Evolutionary conservation across 2,113 vertebrate species (phyloP).

Genomic region (Emydocephalus ijimae): DNA sequence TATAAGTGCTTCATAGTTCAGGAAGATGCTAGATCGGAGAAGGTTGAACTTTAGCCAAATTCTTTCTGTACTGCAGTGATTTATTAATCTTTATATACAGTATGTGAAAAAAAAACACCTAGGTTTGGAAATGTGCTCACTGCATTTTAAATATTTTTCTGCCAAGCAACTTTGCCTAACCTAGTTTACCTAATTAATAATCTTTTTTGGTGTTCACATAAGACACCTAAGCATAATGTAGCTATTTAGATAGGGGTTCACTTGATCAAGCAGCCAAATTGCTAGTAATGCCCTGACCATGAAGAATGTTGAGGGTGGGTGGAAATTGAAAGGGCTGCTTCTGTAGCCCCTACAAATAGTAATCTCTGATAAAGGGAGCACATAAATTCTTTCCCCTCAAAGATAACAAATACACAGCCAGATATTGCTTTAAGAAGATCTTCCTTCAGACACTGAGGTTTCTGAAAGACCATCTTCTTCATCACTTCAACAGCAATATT

Average conservation of each 20-base stretch:
- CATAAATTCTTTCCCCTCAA: neutral
- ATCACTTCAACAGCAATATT: neutral
- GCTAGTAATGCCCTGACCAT: too few species aligned
- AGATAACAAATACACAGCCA: neutral
- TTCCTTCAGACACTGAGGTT: neutral
- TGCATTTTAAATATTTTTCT: neutral
- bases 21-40: neutral
- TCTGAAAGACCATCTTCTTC: too few species aligned
- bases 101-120: neutral
- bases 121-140: neutral
- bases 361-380: too few species aligned
- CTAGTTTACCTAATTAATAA: neutral
- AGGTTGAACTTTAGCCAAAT: neutral
- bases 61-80: neutral
- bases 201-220: neutral
- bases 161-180: neutral
- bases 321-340: too few species aligned
- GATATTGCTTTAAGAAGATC: neutral
- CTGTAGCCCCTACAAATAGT: too few species aligned
- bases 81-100: neutral
- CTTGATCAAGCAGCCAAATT: neutral
- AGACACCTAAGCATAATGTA: neutral
- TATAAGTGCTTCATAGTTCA: neutral
- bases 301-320: too few species aligned
- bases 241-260: neutral